A percentile compares a stretch with the other conserved stretches of the same genome.
Evolutionary conservation across 1,140 invertebrate species (phyloP).

Genomic region (Ceratina japonica): DNA sequence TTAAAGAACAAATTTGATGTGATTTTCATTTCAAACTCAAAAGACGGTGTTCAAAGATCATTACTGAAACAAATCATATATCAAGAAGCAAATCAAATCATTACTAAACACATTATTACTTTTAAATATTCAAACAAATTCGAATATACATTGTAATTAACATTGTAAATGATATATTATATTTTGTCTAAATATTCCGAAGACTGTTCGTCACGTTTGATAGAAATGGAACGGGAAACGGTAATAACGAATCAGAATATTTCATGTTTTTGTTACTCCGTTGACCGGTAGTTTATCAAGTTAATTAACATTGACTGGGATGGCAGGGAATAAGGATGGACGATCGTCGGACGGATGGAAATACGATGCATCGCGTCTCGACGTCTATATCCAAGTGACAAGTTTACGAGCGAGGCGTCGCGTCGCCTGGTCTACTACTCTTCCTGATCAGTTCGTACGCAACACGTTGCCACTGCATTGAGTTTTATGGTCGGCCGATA

Average conservation of each 20-base stretch:
- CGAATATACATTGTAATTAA: too few species aligned
- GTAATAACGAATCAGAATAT: slow-evolving; percentile 4
- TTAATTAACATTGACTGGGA: slow-evolving; percentile 19
- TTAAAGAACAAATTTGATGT: too few species aligned
- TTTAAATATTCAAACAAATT: too few species aligned
- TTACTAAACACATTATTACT: too few species aligned
- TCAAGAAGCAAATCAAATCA: too few species aligned
- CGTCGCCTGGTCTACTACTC: not conserved
- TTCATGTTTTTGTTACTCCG: slow-evolving; percentile 19
- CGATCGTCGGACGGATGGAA: slow-evolving; percentile 17
- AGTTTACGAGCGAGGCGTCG: slow-evolving; percentile 4
- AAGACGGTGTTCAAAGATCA: too few species aligned
- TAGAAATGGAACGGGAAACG: too few species aligned
- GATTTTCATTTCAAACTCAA: too few species aligned
- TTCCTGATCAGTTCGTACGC: not conserved
- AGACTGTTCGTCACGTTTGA: too few species aligned
- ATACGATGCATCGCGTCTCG: slow-evolving; percentile 2
- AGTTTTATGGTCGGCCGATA: not conserved
- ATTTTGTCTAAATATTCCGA: too few species aligned
- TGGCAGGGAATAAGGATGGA: slow-evolving; percentile 21
- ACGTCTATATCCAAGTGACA: slow-evolving; percentile 1
- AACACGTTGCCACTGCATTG: not conserved
- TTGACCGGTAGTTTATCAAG: not conserved
- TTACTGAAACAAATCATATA: too few species aligned
- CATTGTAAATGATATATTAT: too few species aligned